Conservation (phyloP, 2,113 vertebrate species). For the Myotis davidii region DNA sequence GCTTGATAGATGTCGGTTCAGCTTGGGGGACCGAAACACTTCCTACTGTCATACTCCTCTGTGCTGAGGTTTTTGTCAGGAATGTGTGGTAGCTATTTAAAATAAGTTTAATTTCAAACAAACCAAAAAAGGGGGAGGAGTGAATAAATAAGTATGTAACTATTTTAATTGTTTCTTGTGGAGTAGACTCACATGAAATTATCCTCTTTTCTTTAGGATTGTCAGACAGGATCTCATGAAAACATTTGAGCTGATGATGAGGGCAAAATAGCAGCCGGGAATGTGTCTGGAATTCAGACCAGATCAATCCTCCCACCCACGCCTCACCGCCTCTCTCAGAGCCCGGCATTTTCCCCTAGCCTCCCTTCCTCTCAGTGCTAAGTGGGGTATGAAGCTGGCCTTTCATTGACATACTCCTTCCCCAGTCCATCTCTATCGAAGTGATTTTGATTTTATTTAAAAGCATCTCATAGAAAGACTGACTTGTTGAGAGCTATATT, state of each 20-base stretch:
- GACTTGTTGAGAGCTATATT: neutral
- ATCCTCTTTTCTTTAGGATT: neutral
- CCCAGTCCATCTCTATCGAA: neutral
- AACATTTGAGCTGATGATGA: neutral
- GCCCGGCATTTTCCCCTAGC: accelerated
- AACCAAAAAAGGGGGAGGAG: neutral
- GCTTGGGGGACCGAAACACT: neutral
- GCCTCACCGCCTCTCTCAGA: neutral
- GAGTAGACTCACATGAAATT: neutral
- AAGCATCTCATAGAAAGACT: neutral
- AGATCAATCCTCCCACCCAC: neutral
- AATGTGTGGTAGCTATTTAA: neutral
- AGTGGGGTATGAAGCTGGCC: neutral
- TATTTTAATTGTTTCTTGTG: neutral
- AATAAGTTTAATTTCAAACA: neutral
- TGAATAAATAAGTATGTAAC: neutral
- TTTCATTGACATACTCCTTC: neutral
- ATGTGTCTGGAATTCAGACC: neutral
- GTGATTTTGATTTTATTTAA: neutral
- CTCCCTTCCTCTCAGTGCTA: neutral
- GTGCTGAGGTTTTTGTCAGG: neutral
- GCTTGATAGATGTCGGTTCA: neutral
- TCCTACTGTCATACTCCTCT: neutral
- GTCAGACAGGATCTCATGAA: neutral
- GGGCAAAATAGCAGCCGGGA: neutral